These are phyloP conservation scores for Misgurnus mizolepis DNA, from an alignment of 2,113 vertebrate genomes.

Conservation along the genomic window DNA sequence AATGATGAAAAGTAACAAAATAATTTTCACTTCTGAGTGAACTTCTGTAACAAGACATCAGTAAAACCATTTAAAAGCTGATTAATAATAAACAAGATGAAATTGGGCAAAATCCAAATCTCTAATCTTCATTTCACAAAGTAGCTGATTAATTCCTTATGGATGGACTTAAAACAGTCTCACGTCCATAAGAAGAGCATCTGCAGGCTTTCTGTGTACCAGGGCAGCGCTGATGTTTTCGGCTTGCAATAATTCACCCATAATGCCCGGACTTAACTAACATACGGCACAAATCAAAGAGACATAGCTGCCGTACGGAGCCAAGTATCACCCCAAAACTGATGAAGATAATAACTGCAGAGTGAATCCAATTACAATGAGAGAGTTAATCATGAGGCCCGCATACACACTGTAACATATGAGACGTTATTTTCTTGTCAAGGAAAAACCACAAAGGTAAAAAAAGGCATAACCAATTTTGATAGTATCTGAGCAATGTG, in stretches of 20 bases:
- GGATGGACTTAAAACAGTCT: conserved; percentile 53
- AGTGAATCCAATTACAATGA: conserved; percentile 49
- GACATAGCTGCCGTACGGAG: conserved; percentile 35
- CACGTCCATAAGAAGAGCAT: conserved; percentile 35
- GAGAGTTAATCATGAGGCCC: conserved; percentile 45
- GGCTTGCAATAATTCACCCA: conserved; percentile 40
- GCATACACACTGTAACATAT: conserved; percentile 41
- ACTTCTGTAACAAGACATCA: conserved; percentile 32
- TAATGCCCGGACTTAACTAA: conserved; percentile 54
- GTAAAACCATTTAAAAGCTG: conserved; percentile 42
- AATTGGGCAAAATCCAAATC: conserved; percentile 48
- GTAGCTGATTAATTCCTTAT: conserved; percentile 58
- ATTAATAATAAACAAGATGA: too few species aligned
- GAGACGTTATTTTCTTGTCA: conserved; percentile 34
- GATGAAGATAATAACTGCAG: conserved; percentile 61
- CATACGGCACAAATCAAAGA: conserved; percentile 55
- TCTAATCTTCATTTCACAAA: conserved; percentile 42
- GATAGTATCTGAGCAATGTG: background rate
- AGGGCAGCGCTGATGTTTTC: conserved; percentile 30
- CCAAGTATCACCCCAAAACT: conserved; percentile 56
- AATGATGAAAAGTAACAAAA: background rate
- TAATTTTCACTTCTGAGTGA: too few species aligned
- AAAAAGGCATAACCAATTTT: background rate
- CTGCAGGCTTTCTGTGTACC: conserved; percentile 27
- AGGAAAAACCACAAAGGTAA: background rate